A percentile compares a stretch with the other conserved stretches of the same genome.
Evolutionary conservation across 2,113 vertebrate species (phyloP).

Genomic region (Tychaedon coryphoeus): DNA sequence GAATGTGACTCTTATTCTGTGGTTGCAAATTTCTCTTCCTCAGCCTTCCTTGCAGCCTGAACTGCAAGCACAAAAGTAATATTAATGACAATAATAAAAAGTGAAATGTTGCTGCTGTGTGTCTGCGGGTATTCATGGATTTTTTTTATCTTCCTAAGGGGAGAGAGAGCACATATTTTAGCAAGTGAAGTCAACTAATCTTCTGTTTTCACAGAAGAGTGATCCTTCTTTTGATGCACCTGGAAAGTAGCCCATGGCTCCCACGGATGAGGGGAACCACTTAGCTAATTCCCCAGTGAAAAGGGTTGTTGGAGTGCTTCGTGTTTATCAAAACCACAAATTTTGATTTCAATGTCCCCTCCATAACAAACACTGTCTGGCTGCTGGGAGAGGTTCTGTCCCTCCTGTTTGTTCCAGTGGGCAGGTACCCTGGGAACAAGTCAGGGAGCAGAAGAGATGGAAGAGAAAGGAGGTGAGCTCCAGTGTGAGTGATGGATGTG

Average conservation of each 20-base stretch:
- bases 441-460: not conserved
- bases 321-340: not conserved
- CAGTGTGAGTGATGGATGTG: accelerated
- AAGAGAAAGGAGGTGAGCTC: not conserved
- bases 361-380: not conserved
- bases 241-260: not conserved
- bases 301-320: not conserved
- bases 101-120: constrained; percentile 1
- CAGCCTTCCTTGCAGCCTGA: not conserved
- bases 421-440: not conserved
- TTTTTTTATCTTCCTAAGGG: not conserved
- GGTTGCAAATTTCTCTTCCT: not conserved
- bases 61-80: not conserved
- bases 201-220: not conserved
- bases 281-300: not conserved
- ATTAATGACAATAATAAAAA: constrained; percentile 31
- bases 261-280: not conserved
- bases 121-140: not conserved
- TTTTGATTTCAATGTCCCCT: not conserved
- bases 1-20: not conserved
- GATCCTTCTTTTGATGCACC: not conserved
- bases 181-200: not conserved
- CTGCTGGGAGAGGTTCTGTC: not conserved
- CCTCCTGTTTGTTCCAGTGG: not conserved
- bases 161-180: not conserved